phyloP scores from a whole-genome alignment of 1,140 invertebrate species.

The Schlechtendalia chinensis region DNA sequence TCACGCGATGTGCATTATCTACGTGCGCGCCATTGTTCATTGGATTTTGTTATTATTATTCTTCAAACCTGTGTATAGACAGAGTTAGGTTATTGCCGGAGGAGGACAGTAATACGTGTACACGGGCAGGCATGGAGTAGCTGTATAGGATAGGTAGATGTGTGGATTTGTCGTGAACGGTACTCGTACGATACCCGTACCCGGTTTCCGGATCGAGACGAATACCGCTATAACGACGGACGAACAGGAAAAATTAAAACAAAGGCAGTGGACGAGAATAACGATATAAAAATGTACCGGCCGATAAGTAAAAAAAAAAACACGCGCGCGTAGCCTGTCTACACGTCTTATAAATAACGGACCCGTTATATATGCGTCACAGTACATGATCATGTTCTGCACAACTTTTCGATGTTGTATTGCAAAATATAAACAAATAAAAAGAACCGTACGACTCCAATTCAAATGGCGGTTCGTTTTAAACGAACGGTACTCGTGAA shows the following conservation, averaged over 20 bases:
- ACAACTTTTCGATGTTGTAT: too few species aligned
- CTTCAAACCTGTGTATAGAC: neutral
- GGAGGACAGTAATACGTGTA: neutral
- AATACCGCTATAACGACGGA: neutral
- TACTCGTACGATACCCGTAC: constrained; percentile 2
- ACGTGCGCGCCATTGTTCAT: neutral
- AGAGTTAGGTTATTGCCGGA: too few species aligned
- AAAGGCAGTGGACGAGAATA: neutral
- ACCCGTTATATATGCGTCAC: neutral
- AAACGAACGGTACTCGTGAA: too few species aligned
- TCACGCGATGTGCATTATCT: too few species aligned
- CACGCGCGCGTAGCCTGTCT: neutral
- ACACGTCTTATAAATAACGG: neutral
- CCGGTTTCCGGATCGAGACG: neutral
- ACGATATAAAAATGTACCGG: neutral
- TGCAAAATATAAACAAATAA: too few species aligned
- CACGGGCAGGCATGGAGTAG: too few species aligned
- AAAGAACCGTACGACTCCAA: too few species aligned
- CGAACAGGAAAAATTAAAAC: neutral
- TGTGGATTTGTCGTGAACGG: neutral
- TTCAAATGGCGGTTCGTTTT: too few species aligned
- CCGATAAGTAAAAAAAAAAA: neutral
- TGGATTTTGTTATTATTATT: neutral
- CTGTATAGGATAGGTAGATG: neutral
- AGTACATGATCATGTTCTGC: too few species aligned